Conservation (phyloP, 2,113 vertebrate genomes). For the Mus spicilegus region DNA sequence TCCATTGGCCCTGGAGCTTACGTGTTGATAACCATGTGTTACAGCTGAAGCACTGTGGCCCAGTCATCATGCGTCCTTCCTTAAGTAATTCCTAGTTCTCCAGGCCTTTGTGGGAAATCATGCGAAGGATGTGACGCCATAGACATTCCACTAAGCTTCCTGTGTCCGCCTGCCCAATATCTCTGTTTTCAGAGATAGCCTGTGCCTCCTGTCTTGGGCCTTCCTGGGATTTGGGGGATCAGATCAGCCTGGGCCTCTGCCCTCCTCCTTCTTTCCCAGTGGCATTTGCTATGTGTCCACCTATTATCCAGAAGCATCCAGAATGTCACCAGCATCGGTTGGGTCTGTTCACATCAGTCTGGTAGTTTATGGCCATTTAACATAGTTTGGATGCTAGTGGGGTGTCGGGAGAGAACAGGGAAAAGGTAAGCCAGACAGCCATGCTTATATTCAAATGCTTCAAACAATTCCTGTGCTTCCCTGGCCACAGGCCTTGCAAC, state of each 20-base stretch:
- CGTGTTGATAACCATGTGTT: background rate
- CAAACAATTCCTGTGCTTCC: background rate
- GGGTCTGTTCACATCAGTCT: background rate
- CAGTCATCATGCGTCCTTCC: background rate
- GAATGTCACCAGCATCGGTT: background rate
- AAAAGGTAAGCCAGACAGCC: background rate
- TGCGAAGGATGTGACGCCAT: background rate
- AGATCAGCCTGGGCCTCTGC: background rate
- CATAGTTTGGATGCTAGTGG: background rate
- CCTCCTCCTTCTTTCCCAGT: background rate
- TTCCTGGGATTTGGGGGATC: background rate
- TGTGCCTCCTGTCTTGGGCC: background rate
- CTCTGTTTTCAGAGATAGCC: background rate
- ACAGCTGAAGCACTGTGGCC: background rate
- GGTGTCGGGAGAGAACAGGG: background rate
- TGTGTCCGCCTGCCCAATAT: background rate
- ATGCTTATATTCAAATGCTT: background rate
- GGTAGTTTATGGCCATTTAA: conserved; percentile 5
- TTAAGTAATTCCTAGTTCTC: background rate
- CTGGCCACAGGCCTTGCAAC: background rate
- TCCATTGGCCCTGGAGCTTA: background rate
- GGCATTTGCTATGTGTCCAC: background rate
- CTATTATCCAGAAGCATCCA: background rate
- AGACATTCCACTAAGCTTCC: background rate
- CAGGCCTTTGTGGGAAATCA: background rate